phyloP scores from a whole-genome alignment of 2,113 vertebrate species.

The Cyprinodon tularosa region DNA sequence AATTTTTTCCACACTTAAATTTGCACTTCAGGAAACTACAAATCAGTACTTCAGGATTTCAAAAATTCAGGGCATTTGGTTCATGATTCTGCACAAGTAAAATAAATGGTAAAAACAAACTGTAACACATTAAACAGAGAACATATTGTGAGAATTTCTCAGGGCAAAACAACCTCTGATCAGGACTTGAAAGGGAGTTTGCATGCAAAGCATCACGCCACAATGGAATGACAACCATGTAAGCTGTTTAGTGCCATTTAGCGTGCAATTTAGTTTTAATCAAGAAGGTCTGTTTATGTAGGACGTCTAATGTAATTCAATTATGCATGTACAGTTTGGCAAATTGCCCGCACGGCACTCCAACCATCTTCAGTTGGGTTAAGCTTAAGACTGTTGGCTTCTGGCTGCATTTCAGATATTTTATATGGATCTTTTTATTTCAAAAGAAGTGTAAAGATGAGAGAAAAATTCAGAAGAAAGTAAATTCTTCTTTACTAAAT shows the following conservation, averaged over 20 bases:
- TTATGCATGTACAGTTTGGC: neutral
- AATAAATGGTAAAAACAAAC: conserved; percentile 9
- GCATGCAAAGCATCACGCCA: conserved; percentile 9
- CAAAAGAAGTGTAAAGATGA: neutral
- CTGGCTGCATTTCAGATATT: neutral
- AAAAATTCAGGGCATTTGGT: conserved; percentile 2
- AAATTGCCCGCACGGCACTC: neutral
- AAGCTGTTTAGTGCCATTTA: neutral
- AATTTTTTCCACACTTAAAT: conserved; percentile 28
- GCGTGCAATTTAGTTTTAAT: neutral
- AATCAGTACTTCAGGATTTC: conserved; percentile 6
- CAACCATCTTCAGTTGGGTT: neutral
- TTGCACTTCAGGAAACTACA: conserved; percentile 23
- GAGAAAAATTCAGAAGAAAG: neutral
- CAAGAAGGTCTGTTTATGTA: neutral
- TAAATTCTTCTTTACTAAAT: neutral
- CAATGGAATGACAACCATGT: conserved; percentile 1
- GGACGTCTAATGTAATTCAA: neutral
- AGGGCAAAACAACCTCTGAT: neutral
- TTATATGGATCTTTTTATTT: neutral
- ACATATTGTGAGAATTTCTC: neutral
- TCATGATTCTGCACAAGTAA: conserved; percentile 22
- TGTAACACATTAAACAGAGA: conserved; percentile 7
- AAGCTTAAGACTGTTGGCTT: neutral
- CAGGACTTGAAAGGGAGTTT: neutral